phyloP scores from a whole-genome alignment of 2,797 vertebrate genomes.

The Apogon hyalosoma region DNA sequence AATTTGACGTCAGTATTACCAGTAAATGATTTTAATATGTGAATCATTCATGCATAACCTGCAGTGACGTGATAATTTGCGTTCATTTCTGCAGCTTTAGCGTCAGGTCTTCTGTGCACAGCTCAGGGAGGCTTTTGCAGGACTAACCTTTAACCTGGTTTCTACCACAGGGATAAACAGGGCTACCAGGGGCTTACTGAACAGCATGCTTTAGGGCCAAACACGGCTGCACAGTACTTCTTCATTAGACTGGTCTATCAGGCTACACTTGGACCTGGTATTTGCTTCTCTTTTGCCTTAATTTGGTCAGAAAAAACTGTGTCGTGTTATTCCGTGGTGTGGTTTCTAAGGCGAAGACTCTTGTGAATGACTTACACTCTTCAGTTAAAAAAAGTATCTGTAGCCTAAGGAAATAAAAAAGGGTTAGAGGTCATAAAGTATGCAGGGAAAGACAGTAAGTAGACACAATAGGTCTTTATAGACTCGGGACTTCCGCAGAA shows the following conservation, averaged over 20 bases:
- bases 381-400: neutral
- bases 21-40: too few relatives aligned
- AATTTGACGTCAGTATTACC: too few relatives aligned
- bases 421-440: conserved; percentile 32
- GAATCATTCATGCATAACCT: neutral
- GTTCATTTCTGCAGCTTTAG: neutral
- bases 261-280: conserved; percentile 6
- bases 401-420: neutral
- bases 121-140: neutral
- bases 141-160: conserved; percentile 35
- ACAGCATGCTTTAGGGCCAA: conserved; percentile 7
- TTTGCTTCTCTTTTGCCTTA: conserved; percentile 3
- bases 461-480: conserved; percentile 11
- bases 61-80: neutral
- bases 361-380: neutral
- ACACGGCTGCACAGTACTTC: conserved; percentile 2
- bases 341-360: neutral
- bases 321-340: neutral
- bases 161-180: conserved; percentile 25
- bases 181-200: conserved; percentile 19
- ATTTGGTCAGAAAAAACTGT: neutral
- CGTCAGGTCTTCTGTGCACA: neutral
- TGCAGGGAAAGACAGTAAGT: neutral
- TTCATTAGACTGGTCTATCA: conserved; percentile 18
- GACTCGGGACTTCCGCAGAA: conserved; percentile 3